Conservation (phyloP, 2,888 invertebrate genomes). For the Halictus ligatus region DNA sequence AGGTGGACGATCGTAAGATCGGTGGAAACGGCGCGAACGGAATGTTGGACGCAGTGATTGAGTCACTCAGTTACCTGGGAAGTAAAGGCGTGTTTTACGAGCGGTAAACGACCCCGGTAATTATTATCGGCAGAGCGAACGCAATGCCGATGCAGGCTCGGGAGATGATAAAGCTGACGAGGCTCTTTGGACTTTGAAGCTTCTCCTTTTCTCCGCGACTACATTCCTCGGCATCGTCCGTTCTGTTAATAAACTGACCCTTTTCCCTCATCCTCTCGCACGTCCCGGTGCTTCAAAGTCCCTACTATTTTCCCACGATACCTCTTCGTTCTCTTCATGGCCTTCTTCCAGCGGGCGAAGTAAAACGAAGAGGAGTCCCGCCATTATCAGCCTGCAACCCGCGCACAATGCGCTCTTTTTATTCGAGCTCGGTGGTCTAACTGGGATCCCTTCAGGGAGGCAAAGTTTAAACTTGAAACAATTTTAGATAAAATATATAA, state of each 20-base stretch:
- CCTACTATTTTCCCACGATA: slow-evolving; percentile 24
- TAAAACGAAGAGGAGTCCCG: not conserved
- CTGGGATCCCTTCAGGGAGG: not conserved
- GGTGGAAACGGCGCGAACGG: not conserved
- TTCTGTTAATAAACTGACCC: slow-evolving; percentile 44
- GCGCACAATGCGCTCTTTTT: slow-evolving; percentile 1
- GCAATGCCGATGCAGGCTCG: slow-evolving; percentile 60
- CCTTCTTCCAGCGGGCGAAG: not conserved
- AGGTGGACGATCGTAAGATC: not conserved
- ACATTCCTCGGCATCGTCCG: slow-evolving; percentile 16
- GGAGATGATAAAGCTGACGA: slow-evolving; percentile 37
- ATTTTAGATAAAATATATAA: not conserved
- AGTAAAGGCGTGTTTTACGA: slow-evolving; percentile 47
- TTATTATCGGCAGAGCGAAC: slow-evolving; percentile 1
- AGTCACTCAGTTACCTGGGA: slow-evolving; percentile 50
- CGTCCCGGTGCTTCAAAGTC: slow-evolving; percentile 22
- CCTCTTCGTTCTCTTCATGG: slow-evolving; percentile 14
- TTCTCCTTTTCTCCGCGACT: not conserved
- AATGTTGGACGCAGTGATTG: slow-evolving; percentile 41
- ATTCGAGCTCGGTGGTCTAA: not conserved
- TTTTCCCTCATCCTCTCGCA: not conserved
- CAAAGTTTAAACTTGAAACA: not conserved
- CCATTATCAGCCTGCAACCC: not conserved
- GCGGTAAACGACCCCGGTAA: slow-evolving; percentile 32
- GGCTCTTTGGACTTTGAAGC: slow-evolving; percentile 25